Percentiles rank a stretch among this genome's conserved stretches.
Evolutionary conservation across 2,113 vertebrate genomes (phyloP).

Genomic region (Mus musculus): GRCm39 chr13:46407501-46408000

Average conservation of each 20-base stretch:
- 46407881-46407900: constrained; percentile 16
- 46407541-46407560: constrained; percentile 29
- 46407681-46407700: constrained; percentile 47
- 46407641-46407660: constrained; percentile 37
- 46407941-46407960: neutral
- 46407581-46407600: constrained; percentile 42
- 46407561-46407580: constrained; percentile 54
- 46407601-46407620: neutral
- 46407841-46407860: constrained; percentile 46
- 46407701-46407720: constrained; percentile 24
- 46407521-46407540: constrained; percentile 36
- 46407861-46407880: constrained; percentile 29
- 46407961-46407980: neutral
- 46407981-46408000: neutral
- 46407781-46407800: constrained; percentile 61
- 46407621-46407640: neutral
- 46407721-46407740: constrained; percentile 47
- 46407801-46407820: constrained; percentile 39
- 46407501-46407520: constrained; percentile 65
- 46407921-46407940: neutral
- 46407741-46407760: neutral
- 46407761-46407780: neutral
- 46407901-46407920: neutral
- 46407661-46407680: constrained; percentile 48
- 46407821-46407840: constrained; percentile 58